These are phyloP conservation scores for Passer domesticus DNA, from an alignment of 2,113 vertebrate species.

Conservation along the genomic window DNA sequence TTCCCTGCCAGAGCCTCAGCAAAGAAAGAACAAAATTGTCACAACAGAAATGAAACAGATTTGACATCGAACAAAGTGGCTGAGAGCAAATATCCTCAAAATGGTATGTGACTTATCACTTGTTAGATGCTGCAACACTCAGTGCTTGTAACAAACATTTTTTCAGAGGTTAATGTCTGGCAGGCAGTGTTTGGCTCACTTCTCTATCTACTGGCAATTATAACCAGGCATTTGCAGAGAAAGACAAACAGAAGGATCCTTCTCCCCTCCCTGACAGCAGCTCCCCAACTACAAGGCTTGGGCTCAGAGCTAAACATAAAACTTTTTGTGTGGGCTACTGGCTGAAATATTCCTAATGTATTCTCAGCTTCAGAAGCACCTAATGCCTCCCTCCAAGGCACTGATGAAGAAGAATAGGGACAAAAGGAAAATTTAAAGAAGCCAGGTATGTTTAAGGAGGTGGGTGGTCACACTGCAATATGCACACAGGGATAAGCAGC, in stretches of 20 bases:
- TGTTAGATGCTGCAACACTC: not conserved
- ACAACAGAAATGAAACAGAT: slow-evolving; percentile 35
- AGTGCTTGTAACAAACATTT: not conserved
- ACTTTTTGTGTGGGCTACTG: not conserved
- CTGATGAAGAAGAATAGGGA: not conserved
- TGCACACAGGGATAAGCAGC: not conserved
- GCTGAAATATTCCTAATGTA: not conserved
- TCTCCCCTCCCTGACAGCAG: not conserved
- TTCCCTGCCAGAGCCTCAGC: slow-evolving; percentile 28
- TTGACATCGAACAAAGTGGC: slow-evolving; percentile 4
- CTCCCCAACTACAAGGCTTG: not conserved
- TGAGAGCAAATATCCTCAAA: slow-evolving; percentile 37
- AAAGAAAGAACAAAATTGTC: slow-evolving; percentile 7
- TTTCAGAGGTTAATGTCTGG: not conserved
- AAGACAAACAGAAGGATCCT: not conserved
- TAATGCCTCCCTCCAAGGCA: not conserved
- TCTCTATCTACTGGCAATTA: not conserved
- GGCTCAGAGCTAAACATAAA: not conserved
- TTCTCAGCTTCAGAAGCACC: not conserved
- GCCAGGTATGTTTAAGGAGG: not conserved
- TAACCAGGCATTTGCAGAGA: not conserved
- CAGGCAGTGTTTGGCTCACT: not conserved
- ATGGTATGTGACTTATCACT: not conserved
- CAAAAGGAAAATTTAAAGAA: not conserved
- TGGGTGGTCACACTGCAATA: not conserved